Evolutionary conservation across 1,140 invertebrate species (phyloP).

Genomic region (Sinonovacula constricta): DNA sequence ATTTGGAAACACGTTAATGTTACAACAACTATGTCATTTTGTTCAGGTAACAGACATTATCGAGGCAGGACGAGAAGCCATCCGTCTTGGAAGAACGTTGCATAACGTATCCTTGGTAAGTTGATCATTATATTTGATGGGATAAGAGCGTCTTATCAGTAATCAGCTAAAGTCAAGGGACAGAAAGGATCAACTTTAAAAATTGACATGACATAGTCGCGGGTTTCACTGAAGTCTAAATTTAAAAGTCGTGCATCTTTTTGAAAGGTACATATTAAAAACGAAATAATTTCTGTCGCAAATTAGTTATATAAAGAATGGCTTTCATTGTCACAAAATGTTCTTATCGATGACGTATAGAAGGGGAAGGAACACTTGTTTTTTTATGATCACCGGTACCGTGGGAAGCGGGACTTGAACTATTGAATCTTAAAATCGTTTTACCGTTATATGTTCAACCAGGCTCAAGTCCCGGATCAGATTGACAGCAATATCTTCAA

Average conservation of each 20-base stretch:
- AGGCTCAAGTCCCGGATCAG: conserved; percentile 54
- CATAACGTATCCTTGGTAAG: conserved; percentile 59
- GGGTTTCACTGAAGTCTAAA: conserved; percentile 9
- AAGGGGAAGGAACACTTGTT: conserved; percentile 10
- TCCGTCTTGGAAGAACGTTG: conserved; percentile 56
- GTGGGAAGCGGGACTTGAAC: neutral
- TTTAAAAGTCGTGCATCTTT: no score
- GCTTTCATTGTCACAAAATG: conserved; percentile 20
- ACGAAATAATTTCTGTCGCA: no score
- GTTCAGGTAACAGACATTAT: conserved; percentile 40
- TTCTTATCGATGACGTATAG: no score
- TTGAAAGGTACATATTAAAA: no score
- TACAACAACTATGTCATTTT: no score
- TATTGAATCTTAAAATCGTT: neutral
- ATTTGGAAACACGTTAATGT: no score
- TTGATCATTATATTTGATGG: no score
- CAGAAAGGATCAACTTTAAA: no score
- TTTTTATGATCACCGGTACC: conserved; percentile 6
- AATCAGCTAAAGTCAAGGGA: no score
- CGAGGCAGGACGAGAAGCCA: conserved; percentile 47
- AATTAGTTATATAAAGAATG: no score
- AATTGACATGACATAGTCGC: conserved; percentile 2
- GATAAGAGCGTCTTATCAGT: no score
- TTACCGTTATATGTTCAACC: neutral
- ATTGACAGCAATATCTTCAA: conserved; percentile 51